Percentiles rank a stretch among this genome's conserved stretches.
Evolutionary conservation across 2,888 invertebrate species (phyloP).

Genomic region (Philonicus albiceps): DNA sequence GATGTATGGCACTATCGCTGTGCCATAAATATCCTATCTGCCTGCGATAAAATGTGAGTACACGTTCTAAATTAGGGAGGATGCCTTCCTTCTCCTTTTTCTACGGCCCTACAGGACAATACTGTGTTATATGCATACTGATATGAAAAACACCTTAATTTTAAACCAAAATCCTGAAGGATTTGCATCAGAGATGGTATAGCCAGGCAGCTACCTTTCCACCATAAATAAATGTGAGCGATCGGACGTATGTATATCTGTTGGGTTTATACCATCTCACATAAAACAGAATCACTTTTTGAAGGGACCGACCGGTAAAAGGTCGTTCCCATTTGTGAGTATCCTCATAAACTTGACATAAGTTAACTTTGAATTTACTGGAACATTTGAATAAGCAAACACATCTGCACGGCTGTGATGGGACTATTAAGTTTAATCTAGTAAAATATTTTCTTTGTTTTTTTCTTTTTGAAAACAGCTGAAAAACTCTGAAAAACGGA

Average conservation of each 20-base stretch:
- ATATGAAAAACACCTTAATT: slow-evolving; percentile 7
- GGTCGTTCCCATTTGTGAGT: neutral
- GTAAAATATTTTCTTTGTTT: neutral
- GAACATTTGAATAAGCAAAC: neutral
- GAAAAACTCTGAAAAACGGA: neutral
- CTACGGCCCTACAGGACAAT: neutral
- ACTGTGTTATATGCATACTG: neutral
- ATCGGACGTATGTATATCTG: neutral
- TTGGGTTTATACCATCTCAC: neutral
- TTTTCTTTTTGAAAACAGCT: neutral
- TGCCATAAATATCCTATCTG: neutral
- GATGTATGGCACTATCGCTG: neutral
- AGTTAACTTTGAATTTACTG: neutral
- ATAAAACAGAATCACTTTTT: neutral
- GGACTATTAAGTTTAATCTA: neutral
- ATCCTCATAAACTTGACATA: neutral
- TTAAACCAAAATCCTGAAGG: slow-evolving; percentile 15
- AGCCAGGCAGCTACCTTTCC: neutral
- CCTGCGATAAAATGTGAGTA: neutral
- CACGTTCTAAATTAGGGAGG: neutral
- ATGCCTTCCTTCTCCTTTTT: neutral
- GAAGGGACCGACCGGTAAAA: neutral
- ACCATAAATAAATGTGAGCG: neutral
- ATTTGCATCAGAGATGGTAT: neutral
- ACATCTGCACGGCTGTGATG: neutral